phyloP scores from a whole-genome alignment of 2,797 vertebrate genomes.

The Morelia viridis region DNA sequence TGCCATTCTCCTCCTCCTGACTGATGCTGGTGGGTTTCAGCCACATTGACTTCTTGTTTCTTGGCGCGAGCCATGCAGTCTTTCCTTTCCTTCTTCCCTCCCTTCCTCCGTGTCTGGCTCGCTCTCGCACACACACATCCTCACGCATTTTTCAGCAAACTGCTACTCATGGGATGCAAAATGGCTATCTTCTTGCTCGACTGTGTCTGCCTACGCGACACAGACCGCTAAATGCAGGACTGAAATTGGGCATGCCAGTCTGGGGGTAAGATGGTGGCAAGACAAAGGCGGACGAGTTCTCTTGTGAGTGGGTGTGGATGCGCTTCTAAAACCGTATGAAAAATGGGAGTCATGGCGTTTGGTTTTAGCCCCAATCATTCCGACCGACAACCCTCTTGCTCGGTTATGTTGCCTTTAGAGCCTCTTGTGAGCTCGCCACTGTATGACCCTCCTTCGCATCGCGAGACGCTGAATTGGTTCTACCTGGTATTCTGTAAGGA shows the following conservation, averaged over 20 bases:
- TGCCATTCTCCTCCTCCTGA: background rate
- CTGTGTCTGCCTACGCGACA: slow-evolving; percentile 65
- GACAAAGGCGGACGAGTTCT: slow-evolving; percentile 71
- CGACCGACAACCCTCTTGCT: background rate
- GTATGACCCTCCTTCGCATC: no score
- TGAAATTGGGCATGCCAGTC: slow-evolving; percentile 67
- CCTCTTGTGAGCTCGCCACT: background rate
- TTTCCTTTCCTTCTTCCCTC: background rate
- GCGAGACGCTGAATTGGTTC: background rate
- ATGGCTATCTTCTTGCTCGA: slow-evolving; percentile 72
- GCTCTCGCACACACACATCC: background rate
- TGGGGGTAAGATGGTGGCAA: slow-evolving; percentile 73
- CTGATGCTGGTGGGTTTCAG: background rate
- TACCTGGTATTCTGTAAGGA: background rate
- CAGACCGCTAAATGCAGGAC: slow-evolving; percentile 58
- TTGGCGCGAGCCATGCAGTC: slow-evolving; percentile 1
- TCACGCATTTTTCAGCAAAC: slow-evolving; percentile 66
- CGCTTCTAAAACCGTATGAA: background rate
- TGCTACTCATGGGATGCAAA: slow-evolving; percentile 71
- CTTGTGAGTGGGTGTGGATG: slow-evolving; percentile 24
- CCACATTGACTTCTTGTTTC: background rate
- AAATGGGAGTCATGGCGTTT: slow-evolving; percentile 39
- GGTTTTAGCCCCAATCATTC: slow-evolving; percentile 8
- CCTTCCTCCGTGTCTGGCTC: no score
- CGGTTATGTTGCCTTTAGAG: background rate